Percentiles rank a stretch among this genome's conserved stretches.
Evolutionary conservation across 2,797 vertebrate species (phyloP).

Genomic region (Arctocebus calabarensis): DNA sequence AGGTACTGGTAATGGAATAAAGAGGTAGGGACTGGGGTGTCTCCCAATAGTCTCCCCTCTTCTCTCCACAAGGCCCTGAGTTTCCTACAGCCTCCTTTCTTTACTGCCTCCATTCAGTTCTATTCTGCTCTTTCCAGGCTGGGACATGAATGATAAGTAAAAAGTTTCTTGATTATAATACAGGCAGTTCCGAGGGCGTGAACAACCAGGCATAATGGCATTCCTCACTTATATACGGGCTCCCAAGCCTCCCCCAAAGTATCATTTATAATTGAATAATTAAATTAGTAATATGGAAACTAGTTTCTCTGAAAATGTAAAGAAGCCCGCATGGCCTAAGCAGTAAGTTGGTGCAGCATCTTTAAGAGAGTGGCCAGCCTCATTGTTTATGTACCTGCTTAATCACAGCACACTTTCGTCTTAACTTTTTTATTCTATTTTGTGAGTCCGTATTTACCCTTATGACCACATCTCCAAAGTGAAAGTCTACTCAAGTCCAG

Average conservation of each 20-base stretch:
- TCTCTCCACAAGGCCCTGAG: background rate
- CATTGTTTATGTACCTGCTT: no score
- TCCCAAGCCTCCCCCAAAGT: background rate
- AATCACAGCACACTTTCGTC: no score
- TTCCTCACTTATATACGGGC: background rate
- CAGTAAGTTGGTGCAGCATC: no score
- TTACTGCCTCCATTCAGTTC: background rate
- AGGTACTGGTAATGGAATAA: background rate
- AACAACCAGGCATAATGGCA: no score
- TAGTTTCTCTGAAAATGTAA: background rate
- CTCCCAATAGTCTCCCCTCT: no score
- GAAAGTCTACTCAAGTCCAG: background rate
- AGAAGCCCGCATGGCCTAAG: no score
- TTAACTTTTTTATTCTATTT: background rate
- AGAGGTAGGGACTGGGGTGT: rapidly evolving
- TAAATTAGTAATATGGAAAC: background rate
- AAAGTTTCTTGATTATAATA: background rate
- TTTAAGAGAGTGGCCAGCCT: rapidly evolving
- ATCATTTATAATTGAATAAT: background rate
- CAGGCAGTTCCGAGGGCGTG: no score
- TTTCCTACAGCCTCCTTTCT: no score
- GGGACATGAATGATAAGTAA: rapidly evolving
- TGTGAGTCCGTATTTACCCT: background rate
- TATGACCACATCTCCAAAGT: background rate
- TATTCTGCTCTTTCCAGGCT: background rate